Conservation (phyloP, 2,888 invertebrate genomes). For the Crocallis elinguaria region DNA sequence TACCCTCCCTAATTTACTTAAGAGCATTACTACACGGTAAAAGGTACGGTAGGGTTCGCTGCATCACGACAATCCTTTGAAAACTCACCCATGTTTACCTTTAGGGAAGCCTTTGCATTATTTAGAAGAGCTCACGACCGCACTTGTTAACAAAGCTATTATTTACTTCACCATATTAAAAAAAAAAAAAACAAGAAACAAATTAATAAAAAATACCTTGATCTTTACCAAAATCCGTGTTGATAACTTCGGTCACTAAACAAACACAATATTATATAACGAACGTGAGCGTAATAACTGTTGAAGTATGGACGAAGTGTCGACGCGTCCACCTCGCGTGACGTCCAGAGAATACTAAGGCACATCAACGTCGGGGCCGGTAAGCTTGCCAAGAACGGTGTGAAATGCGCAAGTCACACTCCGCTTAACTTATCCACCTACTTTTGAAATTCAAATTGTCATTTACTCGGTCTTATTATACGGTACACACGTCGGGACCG, state of each 20-base stretch:
- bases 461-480: slow-evolving; percentile 68
- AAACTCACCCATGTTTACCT: slow-evolving; percentile 37
- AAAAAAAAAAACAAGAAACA: not conserved
- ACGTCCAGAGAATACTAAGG: slow-evolving; percentile 65
- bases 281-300: slow-evolving; percentile 67
- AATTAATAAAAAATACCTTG: slow-evolving; percentile 34
- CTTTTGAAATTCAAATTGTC: slow-evolving; percentile 76
- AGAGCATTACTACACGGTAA: slow-evolving; percentile 35
- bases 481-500: slow-evolving; percentile 55
- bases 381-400: slow-evolving; percentile 65
- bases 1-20: slow-evolving; percentile 39
- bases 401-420: slow-evolving; percentile 82
- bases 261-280: slow-evolving; percentile 78
- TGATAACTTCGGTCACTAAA: slow-evolving; percentile 60
- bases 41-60: slow-evolving; percentile 29
- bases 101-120: slow-evolving; percentile 37
- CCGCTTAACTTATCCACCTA: slow-evolving; percentile 73
- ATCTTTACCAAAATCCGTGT: slow-evolving; percentile 26
- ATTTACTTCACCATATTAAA: slow-evolving; percentile 19
- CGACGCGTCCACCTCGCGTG: slow-evolving; percentile 53
- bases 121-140: slow-evolving; percentile 32
- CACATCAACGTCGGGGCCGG: slow-evolving; percentile 60
- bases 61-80: slow-evolving; percentile 38
- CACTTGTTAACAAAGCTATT: slow-evolving; percentile 22
- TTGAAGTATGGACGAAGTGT: slow-evolving; percentile 47